A percentile compares a stretch with the other conserved stretches of the same genome.
These are phyloP conservation scores for Falco punctatus DNA, from an alignment of 2,113 vertebrate genomes.

Conservation along the genomic window DNA sequence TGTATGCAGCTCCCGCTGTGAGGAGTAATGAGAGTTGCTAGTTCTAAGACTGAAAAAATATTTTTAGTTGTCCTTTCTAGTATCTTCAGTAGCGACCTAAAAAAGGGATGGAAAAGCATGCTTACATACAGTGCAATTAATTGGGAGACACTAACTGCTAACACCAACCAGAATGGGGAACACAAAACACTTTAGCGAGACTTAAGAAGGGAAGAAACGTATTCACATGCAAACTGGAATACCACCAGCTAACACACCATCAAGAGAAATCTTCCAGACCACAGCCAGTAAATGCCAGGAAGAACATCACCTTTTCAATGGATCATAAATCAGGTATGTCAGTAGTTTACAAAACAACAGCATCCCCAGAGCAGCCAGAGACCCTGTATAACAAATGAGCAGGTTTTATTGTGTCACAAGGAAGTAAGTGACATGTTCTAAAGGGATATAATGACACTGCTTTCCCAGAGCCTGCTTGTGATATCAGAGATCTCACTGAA, in stretches of 20 bases:
- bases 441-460: not conserved
- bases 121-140: not conserved
- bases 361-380: not conserved
- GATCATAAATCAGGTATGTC: not conserved
- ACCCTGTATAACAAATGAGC: not conserved
- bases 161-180: not conserved
- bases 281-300: not conserved
- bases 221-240: not conserved
- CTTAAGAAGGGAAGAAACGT: not conserved
- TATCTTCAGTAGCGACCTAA: not conserved
- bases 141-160: not conserved
- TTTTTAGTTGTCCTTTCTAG: not conserved
- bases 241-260: not conserved
- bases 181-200: rapidly evolving
- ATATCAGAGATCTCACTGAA: not conserved
- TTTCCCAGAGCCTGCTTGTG: not conserved
- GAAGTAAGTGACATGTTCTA: not conserved
- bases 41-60: not conserved
- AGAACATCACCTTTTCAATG: not conserved
- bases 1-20: not conserved
- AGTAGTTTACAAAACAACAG: not conserved
- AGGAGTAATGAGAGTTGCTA: not conserved
- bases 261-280: not conserved
- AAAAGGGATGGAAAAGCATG: not conserved
- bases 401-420: not conserved